A percentile compares a stretch with the other conserved stretches of the same genome.
These are phyloP conservation scores for Osmerus eperlanus DNA, from an alignment of 2,113 vertebrate species.

Conservation along the genomic window DNA sequence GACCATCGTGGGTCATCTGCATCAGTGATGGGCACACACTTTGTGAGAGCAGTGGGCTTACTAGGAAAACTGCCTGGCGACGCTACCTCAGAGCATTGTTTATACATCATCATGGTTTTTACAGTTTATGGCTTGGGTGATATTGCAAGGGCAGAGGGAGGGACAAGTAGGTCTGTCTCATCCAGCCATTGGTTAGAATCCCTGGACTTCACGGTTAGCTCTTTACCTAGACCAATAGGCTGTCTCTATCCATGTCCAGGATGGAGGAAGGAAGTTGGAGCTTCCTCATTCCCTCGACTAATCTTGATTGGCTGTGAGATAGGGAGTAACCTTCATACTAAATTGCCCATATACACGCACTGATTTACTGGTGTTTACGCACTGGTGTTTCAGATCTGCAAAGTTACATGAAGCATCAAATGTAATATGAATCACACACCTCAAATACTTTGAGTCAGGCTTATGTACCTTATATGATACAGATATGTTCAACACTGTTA, in stretches of 20 bases:
- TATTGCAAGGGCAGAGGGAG: not conserved
- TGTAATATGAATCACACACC: no score
- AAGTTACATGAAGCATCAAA: not conserved
- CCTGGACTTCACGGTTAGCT: not conserved
- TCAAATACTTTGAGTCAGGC: no score
- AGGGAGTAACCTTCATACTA: conserved; percentile 11
- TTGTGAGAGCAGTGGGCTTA: no score
- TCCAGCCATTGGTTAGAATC: not conserved
- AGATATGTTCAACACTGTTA: no score
- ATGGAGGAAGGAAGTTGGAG: conserved; percentile 12
- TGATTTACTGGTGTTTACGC: not conserved
- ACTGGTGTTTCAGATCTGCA: not conserved
- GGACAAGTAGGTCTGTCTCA: not conserved
- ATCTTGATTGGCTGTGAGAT: conserved; percentile 12
- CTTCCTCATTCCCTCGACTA: not conserved
- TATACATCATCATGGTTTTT: no score
- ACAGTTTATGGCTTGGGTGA: not conserved
- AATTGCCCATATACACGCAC: not conserved
- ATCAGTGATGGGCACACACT: no score
- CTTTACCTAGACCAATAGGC: conserved; percentile 1
- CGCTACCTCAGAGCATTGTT: no score
- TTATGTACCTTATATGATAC: no score
- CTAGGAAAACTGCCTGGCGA: no score
- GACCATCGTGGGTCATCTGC: no score
- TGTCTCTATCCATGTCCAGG: not conserved